Evolutionary conservation across 2,888 invertebrate genomes (phyloP).

Genomic region (Branchellion lobata): DNA sequence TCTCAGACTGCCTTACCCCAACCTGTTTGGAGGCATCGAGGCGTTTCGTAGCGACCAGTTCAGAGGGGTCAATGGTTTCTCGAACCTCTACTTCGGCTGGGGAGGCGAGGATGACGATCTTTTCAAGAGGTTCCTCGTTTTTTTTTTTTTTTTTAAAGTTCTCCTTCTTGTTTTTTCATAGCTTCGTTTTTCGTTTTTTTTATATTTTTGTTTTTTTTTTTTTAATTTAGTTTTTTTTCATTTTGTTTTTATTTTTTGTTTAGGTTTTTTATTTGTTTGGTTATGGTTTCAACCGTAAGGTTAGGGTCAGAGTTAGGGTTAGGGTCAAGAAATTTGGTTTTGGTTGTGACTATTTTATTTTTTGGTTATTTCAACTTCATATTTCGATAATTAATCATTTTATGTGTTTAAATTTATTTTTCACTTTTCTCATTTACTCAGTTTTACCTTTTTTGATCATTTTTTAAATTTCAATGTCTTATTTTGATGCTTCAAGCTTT

Average conservation of each 20-base stretch:
- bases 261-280: background rate
- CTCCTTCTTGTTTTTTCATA: background rate
- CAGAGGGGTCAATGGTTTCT: slow-evolving; percentile 48
- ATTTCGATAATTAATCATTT: no score
- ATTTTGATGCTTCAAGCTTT: no score
- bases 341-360: no score
- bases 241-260: slow-evolving; percentile 1
- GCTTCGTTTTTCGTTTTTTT: background rate
- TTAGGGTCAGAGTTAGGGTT: background rate
- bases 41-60: slow-evolving; percentile 47
- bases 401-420: no score
- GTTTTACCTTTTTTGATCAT: no score
- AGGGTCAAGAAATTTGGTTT: no score
- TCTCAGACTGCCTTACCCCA: slow-evolving; percentile 46
- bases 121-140: slow-evolving; percentile 43
- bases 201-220: slow-evolving; percentile 1
- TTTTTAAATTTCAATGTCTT: no score
- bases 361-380: no score
- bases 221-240: background rate
- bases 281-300: background rate
- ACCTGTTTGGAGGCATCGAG: slow-evolving; percentile 48
- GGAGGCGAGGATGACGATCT: slow-evolving; percentile 50
- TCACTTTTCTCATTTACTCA: no score
- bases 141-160: background rate
- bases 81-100: slow-evolving; percentile 49